Evolutionary conservation across 2,888 invertebrate species (phyloP).

Genomic region (Ectemnius continuus): DNA sequence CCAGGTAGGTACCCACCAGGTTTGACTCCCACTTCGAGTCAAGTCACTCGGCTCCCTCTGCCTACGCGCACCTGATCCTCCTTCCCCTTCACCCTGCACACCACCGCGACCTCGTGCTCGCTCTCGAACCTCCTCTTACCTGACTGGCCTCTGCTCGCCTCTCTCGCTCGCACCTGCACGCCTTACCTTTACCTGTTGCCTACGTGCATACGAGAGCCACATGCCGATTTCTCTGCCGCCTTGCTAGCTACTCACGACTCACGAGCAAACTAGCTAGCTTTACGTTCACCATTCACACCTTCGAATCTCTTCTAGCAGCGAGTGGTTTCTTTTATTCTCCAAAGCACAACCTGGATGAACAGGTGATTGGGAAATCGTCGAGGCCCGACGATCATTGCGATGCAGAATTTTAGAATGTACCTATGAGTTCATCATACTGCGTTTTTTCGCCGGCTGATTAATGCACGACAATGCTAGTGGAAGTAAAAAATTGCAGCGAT

Average conservation of each 20-base stretch:
- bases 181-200: constrained; percentile 73
- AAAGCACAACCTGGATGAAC: too few species aligned
- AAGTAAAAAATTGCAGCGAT: too few species aligned
- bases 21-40: constrained; percentile 67
- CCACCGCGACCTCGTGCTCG: neutral
- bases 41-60: neutral
- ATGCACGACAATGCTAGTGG: too few species aligned
- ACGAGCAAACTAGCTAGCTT: constrained; percentile 23
- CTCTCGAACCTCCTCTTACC: constrained; percentile 47
- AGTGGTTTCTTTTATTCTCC: too few species aligned
- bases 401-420: too few species aligned
- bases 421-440: too few species aligned
- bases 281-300: constrained; percentile 3
- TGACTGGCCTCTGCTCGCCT: constrained; percentile 36
- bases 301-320: neutral
- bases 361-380: too few species aligned
- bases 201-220: constrained; percentile 19
- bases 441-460: too few species aligned
- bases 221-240: constrained; percentile 40
- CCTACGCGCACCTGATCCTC: constrained; percentile 2
- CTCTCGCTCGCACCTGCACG: constrained; percentile 16
- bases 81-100: neutral
- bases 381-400: too few species aligned
- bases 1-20: constrained; percentile 57
- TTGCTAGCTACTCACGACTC: constrained; percentile 49